Evolutionary conservation across 2,797 vertebrate species (phyloP).

Genomic region (Gymnocypris eckloni): DNA sequence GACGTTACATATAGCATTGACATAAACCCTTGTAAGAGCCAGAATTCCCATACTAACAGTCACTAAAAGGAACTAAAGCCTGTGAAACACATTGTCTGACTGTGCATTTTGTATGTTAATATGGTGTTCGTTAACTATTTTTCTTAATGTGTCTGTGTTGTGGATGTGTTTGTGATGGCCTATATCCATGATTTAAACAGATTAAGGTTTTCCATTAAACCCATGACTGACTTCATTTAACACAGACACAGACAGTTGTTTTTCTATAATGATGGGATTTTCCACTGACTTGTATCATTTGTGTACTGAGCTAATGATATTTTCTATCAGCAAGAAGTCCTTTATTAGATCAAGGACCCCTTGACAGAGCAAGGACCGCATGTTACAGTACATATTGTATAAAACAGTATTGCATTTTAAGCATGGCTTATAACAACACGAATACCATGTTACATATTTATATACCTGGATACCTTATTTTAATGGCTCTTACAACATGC

Average conservation of each 20-base stretch:
- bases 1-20: slow-evolving; percentile 2
- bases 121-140: slow-evolving; percentile 34
- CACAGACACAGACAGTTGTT: slow-evolving; percentile 10
- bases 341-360: not conserved
- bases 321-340: not conserved
- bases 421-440: not conserved
- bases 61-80: slow-evolving; percentile 28
- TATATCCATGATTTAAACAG: slow-evolving; percentile 40
- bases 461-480: not conserved
- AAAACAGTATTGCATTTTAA: not conserved
- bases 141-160: slow-evolving; percentile 34
- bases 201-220: not conserved
- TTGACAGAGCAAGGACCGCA: not conserved
- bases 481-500: not conserved
- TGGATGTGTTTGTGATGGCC: slow-evolving; percentile 48
- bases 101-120: slow-evolving; percentile 43
- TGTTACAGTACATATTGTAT: not conserved
- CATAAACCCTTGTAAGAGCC: not conserved
- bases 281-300: not conserved
- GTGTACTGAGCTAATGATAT: not conserved
- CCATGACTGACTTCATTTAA: slow-evolving; percentile 5
- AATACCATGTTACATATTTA: not conserved
- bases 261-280: not conserved
- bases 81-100: slow-evolving; percentile 52
- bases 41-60: slow-evolving; percentile 21